Evolutionary conservation across 2,113 vertebrate genomes (phyloP).

Genomic region (Panthera leo): DNA sequence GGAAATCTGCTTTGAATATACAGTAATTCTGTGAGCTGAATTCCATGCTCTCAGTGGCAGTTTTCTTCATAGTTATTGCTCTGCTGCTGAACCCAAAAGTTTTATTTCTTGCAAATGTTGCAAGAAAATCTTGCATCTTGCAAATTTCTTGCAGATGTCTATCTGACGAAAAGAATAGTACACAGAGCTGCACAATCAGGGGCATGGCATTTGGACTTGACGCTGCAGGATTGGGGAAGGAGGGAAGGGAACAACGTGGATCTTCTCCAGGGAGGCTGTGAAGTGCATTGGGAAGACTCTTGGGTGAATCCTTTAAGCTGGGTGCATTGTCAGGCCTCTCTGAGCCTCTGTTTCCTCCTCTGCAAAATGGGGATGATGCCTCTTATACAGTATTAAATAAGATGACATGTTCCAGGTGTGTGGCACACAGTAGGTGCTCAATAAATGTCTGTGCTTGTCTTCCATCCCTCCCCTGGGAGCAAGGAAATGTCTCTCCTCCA

Average conservation of each 20-base stretch:
- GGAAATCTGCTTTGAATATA: conserved; percentile 66
- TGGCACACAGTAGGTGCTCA: conserved; percentile 30
- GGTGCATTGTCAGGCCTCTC: background rate
- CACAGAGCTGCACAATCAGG: conserved; percentile 73
- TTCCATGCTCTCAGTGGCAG: conserved; percentile 71
- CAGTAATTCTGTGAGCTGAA: conserved; percentile 51
- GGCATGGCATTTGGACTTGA: background rate
- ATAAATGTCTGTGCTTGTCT: background rate
- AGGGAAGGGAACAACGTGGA: background rate
- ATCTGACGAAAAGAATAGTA: conserved; percentile 76
- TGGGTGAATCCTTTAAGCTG: background rate
- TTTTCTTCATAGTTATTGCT: conserved; percentile 76
- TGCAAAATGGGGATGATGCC: background rate
- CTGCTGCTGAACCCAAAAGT: conserved; percentile 73
- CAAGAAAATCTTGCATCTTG: too few species aligned
- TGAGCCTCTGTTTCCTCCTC: conserved; percentile 26
- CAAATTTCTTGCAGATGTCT: too few species aligned
- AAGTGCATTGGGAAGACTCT: background rate
- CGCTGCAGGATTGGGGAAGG: background rate
- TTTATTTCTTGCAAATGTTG: conserved; percentile 79
- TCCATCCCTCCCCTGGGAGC: background rate
- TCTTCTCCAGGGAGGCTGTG: background rate
- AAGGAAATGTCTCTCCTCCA: background rate
- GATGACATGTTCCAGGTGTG: background rate
- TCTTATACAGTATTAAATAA: background rate